Evolutionary conservation across 2,797 vertebrate genomes (phyloP).

Genomic region (Clarias laeviceps): DNA sequence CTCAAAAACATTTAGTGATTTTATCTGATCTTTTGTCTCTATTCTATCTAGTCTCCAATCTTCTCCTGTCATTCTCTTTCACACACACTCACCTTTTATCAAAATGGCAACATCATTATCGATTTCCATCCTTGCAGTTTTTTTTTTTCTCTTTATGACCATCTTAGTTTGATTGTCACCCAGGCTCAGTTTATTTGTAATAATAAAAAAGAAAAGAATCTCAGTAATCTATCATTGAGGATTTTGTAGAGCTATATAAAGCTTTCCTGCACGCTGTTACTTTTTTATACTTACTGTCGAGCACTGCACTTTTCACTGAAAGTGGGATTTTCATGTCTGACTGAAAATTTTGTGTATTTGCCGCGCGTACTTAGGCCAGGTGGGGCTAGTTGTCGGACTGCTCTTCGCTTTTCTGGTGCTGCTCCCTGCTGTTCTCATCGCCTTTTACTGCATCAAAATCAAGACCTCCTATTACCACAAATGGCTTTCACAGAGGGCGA

Average conservation of each 20-base stretch:
- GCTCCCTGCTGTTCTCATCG: constrained; percentile 73
- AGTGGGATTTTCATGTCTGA: constrained; percentile 44
- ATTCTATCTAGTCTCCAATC: constrained; percentile 21
- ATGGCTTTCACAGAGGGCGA: constrained; percentile 76
- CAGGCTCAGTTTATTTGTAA: constrained; percentile 13
- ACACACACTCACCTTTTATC: constrained; percentile 44
- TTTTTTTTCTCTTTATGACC: constrained; percentile 7
- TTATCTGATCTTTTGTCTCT: constrained; percentile 32
- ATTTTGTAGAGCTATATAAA: constrained; percentile 9
- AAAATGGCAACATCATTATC: constrained; percentile 48
- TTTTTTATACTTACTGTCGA: constrained; percentile 20
- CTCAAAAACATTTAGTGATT: constrained; percentile 42
- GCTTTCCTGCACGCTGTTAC: constrained; percentile 13
- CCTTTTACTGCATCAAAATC: constrained; percentile 79
- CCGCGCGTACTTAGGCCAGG: constrained; percentile 69
- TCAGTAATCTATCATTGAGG: constrained; percentile 39
- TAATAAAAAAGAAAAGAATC: constrained; percentile 1
- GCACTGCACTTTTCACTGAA: constrained; percentile 12
- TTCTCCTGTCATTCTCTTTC: constrained; percentile 17
- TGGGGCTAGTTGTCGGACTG: constrained; percentile 73
- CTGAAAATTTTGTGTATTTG: constrained; percentile 35
- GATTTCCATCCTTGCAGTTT: constrained; percentile 14
- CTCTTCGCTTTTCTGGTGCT: constrained; percentile 82
- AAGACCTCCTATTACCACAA: constrained; percentile 75
- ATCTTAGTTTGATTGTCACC: constrained; percentile 22